phyloP scores from a whole-genome alignment of 2,888 invertebrate genomes.

The Thymelicus lineola region DNA sequence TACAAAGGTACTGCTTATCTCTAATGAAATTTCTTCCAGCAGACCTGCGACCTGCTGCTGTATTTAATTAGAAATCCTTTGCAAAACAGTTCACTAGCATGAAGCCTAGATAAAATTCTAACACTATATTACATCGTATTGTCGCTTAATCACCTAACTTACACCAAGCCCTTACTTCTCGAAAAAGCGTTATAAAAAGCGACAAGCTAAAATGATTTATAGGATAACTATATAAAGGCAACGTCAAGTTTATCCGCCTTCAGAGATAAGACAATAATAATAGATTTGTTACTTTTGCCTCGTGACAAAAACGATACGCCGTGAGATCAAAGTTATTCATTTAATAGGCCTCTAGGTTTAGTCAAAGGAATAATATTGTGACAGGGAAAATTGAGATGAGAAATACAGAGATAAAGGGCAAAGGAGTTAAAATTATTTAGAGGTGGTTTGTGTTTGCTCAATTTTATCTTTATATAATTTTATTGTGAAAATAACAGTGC shows the following conservation, averaged over 20 bases:
- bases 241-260: conserved; percentile 62
- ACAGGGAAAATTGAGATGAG: neutral
- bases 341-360: conserved; percentile 28
- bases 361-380: conserved; percentile 20
- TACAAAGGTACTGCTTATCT: too few relatives aligned
- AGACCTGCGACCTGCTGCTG: too few relatives aligned
- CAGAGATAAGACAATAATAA: conserved; percentile 70
- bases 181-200: conserved; percentile 72
- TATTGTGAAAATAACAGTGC: neutral
- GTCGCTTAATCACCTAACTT: neutral
- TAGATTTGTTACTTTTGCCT: conserved; percentile 68
- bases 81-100: too few relatives aligned
- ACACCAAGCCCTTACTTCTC: conserved; percentile 39
- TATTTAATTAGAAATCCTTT: too few relatives aligned
- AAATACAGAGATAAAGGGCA: conserved; percentile 5
- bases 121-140: too few relatives aligned
- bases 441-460: neutral
- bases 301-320: conserved; percentile 48
- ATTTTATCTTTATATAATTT: neutral
- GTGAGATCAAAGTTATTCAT: conserved; percentile 43
- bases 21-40: too few relatives aligned
- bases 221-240: conserved; percentile 73
- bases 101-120: too few relatives aligned
- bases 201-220: conserved; percentile 79
- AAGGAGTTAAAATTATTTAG: neutral